Evolutionary conservation across 2,888 invertebrate genomes (phyloP).

Genomic region (Ctena decussata): DNA sequence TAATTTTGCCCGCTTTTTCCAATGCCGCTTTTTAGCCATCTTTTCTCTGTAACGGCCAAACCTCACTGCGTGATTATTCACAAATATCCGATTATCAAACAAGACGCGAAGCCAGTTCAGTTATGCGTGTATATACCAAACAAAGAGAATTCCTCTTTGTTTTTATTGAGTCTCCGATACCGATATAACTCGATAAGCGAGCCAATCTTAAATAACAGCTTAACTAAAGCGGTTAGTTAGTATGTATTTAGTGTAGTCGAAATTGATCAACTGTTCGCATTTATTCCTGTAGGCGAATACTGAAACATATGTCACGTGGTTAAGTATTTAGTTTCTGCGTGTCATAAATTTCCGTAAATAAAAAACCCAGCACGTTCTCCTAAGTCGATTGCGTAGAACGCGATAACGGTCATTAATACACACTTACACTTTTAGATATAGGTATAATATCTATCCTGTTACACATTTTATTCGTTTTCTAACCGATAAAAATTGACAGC

Average conservation of each 20-base stretch:
- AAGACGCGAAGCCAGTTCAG: constrained; percentile 10
- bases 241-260: constrained; percentile 12
- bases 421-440: not conserved
- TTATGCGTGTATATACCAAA: constrained; percentile 15
- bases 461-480: not conserved
- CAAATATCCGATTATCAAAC: constrained; percentile 13
- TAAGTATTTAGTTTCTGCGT: constrained; percentile 12
- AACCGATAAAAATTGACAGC: not conserved
- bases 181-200: constrained; percentile 12
- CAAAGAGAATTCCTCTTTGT: constrained; percentile 10
- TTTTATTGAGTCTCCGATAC: constrained; percentile 8
- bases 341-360: constrained; percentile 17
- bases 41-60: not conserved
- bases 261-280: constrained; percentile 14
- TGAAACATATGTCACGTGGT: constrained; percentile 12
- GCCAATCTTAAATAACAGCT: constrained; percentile 2
- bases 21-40: constrained; percentile 13
- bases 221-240: not conserved
- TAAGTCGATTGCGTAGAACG: not conserved
- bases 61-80: constrained; percentile 8
- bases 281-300: not conserved
- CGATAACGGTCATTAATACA: not conserved
- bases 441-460: constrained; percentile 1
- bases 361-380: constrained; percentile 1
- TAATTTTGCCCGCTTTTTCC: not conserved